Evolutionary conservation across 2,797 vertebrate genomes (phyloP).

Genomic region (Sebastes hubbsi): DNA sequence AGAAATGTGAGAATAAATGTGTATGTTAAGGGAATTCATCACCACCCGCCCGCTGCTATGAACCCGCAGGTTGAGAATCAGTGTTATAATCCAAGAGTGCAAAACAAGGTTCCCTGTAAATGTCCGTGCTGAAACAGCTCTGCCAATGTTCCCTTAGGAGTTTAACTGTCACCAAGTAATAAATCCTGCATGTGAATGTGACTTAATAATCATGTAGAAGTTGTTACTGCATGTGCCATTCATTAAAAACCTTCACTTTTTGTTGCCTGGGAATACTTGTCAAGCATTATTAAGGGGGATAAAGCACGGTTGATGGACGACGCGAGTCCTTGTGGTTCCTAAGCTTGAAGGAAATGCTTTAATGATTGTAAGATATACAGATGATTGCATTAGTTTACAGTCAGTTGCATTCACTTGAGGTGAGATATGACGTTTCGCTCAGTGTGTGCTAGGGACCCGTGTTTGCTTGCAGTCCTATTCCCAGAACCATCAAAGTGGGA

Average conservation of each 20-base stretch:
- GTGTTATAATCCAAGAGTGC: constrained; percentile 5
- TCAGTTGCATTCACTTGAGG: constrained; percentile 45
- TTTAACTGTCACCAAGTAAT: constrained; percentile 37
- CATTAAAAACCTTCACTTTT: constrained; percentile 64
- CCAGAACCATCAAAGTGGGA: constrained; percentile 45
- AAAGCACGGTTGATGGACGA: constrained; percentile 63
- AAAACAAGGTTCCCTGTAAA: constrained; percentile 35
- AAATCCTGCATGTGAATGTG: constrained; percentile 48
- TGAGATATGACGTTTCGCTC: constrained; percentile 32
- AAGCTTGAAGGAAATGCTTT: constrained; percentile 45
- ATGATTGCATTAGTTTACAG: constrained; percentile 56
- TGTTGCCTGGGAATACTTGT: constrained; percentile 68
- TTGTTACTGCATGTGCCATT: constrained; percentile 47
- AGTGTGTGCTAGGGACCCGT: constrained; percentile 6
- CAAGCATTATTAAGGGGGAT: constrained; percentile 62
- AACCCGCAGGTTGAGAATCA: neutral
- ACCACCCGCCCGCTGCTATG: neutral
- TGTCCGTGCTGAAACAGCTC: constrained; percentile 26
- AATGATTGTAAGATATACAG: constrained; percentile 59
- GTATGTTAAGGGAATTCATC: constrained; percentile 6
- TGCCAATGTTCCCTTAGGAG: constrained; percentile 20
- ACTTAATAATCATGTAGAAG: constrained; percentile 60
- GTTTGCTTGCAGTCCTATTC: constrained; percentile 25
- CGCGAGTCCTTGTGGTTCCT: constrained; percentile 31
- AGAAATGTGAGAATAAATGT: constrained; percentile 20